phyloP scores from a whole-genome alignment of 2,888 invertebrate genomes.

The Cheilosia variabilis region DNA sequence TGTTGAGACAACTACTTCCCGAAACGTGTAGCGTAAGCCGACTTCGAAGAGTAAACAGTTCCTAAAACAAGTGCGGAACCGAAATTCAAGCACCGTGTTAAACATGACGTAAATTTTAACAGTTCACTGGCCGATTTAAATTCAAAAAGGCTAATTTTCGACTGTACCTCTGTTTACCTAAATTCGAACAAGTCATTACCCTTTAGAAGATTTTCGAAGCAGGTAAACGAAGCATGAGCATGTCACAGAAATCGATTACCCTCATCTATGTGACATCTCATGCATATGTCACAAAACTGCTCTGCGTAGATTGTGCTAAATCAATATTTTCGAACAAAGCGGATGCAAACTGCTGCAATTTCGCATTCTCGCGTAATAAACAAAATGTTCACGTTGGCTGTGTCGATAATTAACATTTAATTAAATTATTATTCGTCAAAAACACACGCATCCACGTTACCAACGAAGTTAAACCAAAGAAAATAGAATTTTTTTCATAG shows the following conservation, averaged over 20 bases:
- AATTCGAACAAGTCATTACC: conserved; percentile 26
- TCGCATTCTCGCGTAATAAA: conserved; percentile 26
- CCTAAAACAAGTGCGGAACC: too few species aligned
- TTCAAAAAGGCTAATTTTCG: background rate
- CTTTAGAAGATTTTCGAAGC: conserved; percentile 37
- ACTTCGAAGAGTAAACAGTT: too few species aligned
- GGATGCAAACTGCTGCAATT: conserved; percentile 35
- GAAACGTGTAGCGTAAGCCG: background rate
- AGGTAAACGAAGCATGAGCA: conserved; percentile 7
- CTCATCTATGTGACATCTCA: conserved; percentile 32
- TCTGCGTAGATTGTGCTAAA: conserved; percentile 39
- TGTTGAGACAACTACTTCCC: too few species aligned
- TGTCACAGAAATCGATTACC: conserved; percentile 60
- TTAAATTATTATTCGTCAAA: conserved; percentile 23
- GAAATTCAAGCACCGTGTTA: too few species aligned
- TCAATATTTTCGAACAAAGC: conserved; percentile 68
- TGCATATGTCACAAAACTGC: conserved; percentile 18
- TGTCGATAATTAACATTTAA: conserved; percentile 41
- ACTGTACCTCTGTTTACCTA: background rate
- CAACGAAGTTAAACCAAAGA: background rate
- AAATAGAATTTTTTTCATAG: background rate
- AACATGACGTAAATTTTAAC: background rate
- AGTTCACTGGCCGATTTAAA: background rate
- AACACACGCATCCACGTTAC: background rate
- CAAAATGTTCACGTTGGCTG: conserved; percentile 49